These are phyloP conservation scores for Cyclophora albipunctata DNA, from an alignment of 2,888 invertebrate genomes.

Conservation along the genomic window DNA sequence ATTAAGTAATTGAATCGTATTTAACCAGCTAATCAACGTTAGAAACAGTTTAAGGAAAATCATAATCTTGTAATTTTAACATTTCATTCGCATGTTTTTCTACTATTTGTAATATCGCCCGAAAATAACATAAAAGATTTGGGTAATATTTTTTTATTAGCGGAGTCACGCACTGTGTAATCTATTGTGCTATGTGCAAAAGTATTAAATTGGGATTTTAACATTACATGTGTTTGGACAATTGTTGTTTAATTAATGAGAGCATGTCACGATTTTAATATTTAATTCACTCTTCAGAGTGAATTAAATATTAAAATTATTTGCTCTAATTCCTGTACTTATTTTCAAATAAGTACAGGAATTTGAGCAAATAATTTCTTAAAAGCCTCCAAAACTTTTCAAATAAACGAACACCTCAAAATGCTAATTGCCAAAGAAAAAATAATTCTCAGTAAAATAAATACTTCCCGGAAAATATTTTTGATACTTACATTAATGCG, in stretches of 20 bases:
- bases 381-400: no score
- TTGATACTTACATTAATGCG: no score
- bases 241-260: no score
- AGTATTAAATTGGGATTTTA: slow-evolving; percentile 4
- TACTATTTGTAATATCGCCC: slow-evolving; percentile 40
- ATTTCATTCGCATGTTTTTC: slow-evolving; percentile 31
- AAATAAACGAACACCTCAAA: no score
- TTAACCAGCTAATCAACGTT: slow-evolving; percentile 18
- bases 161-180: slow-evolving; percentile 30
- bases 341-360: no score
- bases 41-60: slow-evolving; percentile 19
- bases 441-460: neutral
- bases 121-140: slow-evolving; percentile 36
- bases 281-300: no score
- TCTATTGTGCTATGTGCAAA: slow-evolving; percentile 16
- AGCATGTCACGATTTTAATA: no score
- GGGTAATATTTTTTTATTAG: slow-evolving; percentile 19
- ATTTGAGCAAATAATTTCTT: no score
- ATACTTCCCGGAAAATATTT: neutral
- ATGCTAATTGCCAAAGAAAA: no score
- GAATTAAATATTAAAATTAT: no score
- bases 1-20: slow-evolving; percentile 24
- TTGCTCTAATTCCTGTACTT: no score
- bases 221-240: slow-evolving; percentile 1
- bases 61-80: slow-evolving; percentile 14